These are phyloP conservation scores for Scrobipalpa atriplicella DNA, from an alignment of 2,888 invertebrate species.

Conservation along the genomic window DNA sequence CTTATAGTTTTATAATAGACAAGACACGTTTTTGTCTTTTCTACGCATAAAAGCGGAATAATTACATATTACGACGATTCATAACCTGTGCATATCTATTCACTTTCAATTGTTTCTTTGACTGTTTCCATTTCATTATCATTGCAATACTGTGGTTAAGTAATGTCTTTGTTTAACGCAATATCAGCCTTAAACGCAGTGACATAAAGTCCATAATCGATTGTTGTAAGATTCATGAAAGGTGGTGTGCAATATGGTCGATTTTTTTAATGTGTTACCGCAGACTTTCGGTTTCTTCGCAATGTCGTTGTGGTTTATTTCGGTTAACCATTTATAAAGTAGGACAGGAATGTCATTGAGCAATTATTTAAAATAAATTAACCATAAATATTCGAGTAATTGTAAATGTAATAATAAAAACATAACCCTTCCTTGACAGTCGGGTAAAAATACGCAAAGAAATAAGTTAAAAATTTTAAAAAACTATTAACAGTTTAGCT, in stretches of 20 bases:
- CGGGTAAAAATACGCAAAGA: too few relatives aligned
- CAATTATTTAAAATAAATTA: too few relatives aligned
- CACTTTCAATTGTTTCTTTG: conserved; percentile 23
- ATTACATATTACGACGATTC: background rate
- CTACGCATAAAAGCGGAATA: conserved; percentile 5
- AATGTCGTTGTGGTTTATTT: conserved; percentile 10
- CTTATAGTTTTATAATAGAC: background rate
- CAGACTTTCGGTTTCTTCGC: conserved; percentile 13
- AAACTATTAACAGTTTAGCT: too few relatives aligned
- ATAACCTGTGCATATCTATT: background rate
- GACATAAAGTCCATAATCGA: conserved; percentile 19
- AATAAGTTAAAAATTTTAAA: too few relatives aligned
- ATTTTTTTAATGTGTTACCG: conserved; percentile 19
- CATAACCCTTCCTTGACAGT: too few relatives aligned
- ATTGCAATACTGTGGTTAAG: conserved; percentile 11
- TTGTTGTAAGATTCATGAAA: background rate
- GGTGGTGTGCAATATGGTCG: conserved; percentile 15
- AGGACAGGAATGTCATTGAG: background rate
- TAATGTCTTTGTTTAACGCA: background rate
- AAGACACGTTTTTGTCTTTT: background rate
- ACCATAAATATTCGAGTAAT: too few relatives aligned
- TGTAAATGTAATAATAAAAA: too few relatives aligned
- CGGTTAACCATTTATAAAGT: background rate
- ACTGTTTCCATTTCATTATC: conserved; percentile 20
- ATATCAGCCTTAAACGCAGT: background rate